Evolutionary conservation across 2,888 invertebrate species (phyloP), one percentile per base, ranked within the genome.

Genomic region (Biston betularia): DNA sequence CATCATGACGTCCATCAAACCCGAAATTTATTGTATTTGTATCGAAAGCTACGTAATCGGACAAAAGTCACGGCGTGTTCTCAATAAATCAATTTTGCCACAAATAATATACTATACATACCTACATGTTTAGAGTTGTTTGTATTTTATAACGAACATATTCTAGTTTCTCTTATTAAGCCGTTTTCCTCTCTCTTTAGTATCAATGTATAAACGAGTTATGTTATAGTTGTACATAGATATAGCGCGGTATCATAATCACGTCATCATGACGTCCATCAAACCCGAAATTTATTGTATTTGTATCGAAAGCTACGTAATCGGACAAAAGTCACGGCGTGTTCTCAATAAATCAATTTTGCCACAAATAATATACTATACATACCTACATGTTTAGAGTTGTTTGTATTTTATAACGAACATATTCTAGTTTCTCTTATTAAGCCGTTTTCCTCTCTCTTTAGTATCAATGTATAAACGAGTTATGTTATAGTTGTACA

Each of bases 181-280:
- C 4, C 14, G 14, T 57, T 57, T 57, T 57, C 56, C 56, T 57
- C 56, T 56, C 11, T 56, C 11, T 38, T 44, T 42, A 44, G 56
- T 46, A 15, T 46, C 38, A 11, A 57, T 15, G 35, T 10, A 35
- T 34, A 57, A 57, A 57, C 56, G 34, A 35, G 56, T 57, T 12
- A 6, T 35, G 15, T 38, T 4, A 34, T 45, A 54, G 7, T 14
- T 15, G 9, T 42, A 54, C n/a, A 48, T 45, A 6, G 15, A 40
- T 38, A 6, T 14, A 14, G 52, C 11, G 10, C 3, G 24, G 24
- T 24, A 24, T 24, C 3, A 24, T 52, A 38, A 52, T 54, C 15
- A 24, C 54, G 54, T 54, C 11, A 54, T 52, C 1, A 35, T 52
- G 38, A 38, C 52, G 14, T 53, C 52, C 14, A 11, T 38, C 9